Conservation (phyloP, 2,888 invertebrate genomes). For the Thysanoteuthis rhombus region DNA sequence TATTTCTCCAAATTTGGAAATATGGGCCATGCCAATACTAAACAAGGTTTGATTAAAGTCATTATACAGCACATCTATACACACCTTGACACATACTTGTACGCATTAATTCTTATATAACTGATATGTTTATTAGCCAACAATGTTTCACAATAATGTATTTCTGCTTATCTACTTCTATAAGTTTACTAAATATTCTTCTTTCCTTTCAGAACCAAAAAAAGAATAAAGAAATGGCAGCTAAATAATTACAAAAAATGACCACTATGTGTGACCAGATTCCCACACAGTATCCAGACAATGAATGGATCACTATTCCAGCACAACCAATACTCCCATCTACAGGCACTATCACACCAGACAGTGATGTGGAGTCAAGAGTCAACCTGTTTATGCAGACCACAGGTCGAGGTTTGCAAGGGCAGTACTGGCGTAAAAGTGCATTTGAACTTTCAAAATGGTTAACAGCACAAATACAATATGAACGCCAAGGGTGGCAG, state of each 20-base stretch:
- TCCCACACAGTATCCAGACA: not conserved
- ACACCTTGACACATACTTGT: not conserved
- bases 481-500: constrained; percentile 59
- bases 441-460: constrained; percentile 50
- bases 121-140: not conserved
- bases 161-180: not conserved
- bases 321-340: constrained; percentile 17
- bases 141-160: not conserved
- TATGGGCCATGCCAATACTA: too few species aligned
- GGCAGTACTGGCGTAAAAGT: constrained; percentile 48
- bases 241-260: not conserved
- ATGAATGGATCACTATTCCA: not conserved
- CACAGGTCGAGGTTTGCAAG: constrained; percentile 35
- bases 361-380: constrained; percentile 19
- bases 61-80: not conserved
- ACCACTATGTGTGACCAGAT: not conserved
- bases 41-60: too few species aligned
- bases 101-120: not conserved
- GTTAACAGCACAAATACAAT: constrained; percentile 55
- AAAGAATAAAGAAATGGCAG: not conserved
- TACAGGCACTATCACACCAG: not conserved
- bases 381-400: constrained; percentile 15
- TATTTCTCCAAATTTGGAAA: too few species aligned
- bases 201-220: not conserved
- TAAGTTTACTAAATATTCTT: not conserved